Base-by-base conservation (phyloP, 23 tunicate species). In the Diplosoma virens region DNA sequence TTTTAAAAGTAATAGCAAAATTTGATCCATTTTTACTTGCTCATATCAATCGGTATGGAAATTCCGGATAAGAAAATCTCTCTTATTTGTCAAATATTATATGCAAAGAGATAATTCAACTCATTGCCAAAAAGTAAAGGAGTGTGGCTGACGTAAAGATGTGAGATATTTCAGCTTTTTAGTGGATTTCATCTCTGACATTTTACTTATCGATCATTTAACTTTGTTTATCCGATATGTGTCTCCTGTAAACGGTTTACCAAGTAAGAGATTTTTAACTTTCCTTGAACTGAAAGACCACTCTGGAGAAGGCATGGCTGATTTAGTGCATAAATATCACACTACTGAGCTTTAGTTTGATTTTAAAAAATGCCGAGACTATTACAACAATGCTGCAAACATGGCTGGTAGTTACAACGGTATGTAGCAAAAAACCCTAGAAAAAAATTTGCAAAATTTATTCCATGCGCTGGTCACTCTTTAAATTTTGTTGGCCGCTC, bases 11-110 rank as follows among this genome's bases (percentile, higher is more conserved):
- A 33, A 5, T 65, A 3, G 76, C 76, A 27, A 78, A 78, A 65
- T 45, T 61, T 32, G 83, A 78, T 78, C 76, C 74, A 67, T 61
- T 78, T 67, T 78, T 78, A 67, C 74, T 34, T 67, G 52, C 52
- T 34, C 74, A 73, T 48, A 73, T 73, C 65, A 73, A 73, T 73
- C 65, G 78, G 17, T 48, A 73, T 48, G 65, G 78, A 73, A 73
- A 69, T 35, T 33, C 60, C 34, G 75, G 75, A 69, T 33, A 58
- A 33, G 24, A 58, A 33, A 34, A 73, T 73, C 78, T 52, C 50
- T 67, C 74, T 34, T 67, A 36, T 35, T 67, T 67, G 52, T 35
- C 74, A 7, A 67, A 67, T 34, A 33, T 52, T 67, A 67, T 35
- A 7, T 67, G 74, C 52, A 52, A 36, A 67, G 74, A 67, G 52